phyloP scores from a whole-genome alignment of 2,797 vertebrate species.

The Acanthis flammea region DNA sequence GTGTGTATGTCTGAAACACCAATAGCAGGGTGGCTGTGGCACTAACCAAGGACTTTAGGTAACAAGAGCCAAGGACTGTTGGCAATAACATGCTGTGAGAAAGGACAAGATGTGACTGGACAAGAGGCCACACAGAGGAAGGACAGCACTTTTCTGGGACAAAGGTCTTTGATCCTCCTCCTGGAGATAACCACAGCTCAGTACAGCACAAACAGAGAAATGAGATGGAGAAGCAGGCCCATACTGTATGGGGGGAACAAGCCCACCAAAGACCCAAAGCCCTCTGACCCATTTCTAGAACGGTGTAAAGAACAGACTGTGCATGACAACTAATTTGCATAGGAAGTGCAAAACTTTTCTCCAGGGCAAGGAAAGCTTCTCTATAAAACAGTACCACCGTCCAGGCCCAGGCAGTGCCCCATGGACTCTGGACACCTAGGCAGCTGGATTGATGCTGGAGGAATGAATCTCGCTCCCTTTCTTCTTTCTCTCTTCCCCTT shows the following conservation, averaged over 20 bases:
- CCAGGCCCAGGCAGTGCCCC: accelerated
- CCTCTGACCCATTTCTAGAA: neutral
- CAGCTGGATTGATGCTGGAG: neutral
- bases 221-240: neutral
- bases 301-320: neutral
- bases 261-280: neutral
- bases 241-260: neutral
- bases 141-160: neutral
- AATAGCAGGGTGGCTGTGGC: neutral
- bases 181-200: neutral
- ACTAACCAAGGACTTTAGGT: neutral
- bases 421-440: neutral
- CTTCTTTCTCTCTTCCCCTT: neutral
- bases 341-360: neutral
- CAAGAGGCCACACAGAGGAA: accelerated
- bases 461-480: neutral
- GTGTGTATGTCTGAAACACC: neutral
- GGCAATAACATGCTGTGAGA: neutral
- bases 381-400: neutral
- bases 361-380: neutral
- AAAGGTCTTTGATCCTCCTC: neutral
- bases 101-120: neutral
- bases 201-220: neutral
- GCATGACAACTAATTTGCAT: neutral
- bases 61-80: neutral